These are phyloP conservation scores for Lepidostoma basale DNA, from an alignment of 1,140 invertebrate genomes.

Conservation along the genomic window DNA sequence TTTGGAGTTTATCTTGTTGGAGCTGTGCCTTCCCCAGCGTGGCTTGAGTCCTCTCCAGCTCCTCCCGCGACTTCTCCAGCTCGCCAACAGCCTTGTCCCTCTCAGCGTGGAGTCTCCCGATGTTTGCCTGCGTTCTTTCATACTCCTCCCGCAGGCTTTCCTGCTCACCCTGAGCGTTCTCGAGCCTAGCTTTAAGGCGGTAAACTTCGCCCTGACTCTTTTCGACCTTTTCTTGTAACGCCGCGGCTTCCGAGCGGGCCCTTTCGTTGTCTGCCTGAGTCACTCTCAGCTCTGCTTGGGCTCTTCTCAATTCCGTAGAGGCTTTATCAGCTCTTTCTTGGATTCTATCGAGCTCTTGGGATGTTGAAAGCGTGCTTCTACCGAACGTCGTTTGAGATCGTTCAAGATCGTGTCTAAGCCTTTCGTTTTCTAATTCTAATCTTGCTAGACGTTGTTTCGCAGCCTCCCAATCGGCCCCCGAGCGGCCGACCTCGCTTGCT, in stretches of 20 bases:
- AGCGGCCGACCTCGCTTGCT: slow-evolving; percentile 84
- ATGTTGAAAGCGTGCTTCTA: slow-evolving; percentile 73
- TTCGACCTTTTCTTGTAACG: slow-evolving; percentile 89
- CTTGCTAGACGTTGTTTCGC: slow-evolving; percentile 84
- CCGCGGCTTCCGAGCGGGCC: slow-evolving; percentile 78
- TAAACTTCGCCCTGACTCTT: slow-evolving; percentile 95
- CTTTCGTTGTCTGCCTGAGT: slow-evolving; percentile 88
- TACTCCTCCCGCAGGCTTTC: slow-evolving; percentile 91
- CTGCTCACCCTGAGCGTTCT: slow-evolving; percentile 93
- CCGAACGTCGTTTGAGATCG: slow-evolving; percentile 81
- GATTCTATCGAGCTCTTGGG: slow-evolving; percentile 80
- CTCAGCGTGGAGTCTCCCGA: slow-evolving; percentile 84
- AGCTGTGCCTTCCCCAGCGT: slow-evolving; percentile 88
- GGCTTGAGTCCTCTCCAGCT: slow-evolving; percentile 86
- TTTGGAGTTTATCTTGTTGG: slow-evolving; percentile 89
- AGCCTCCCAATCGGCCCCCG: slow-evolving; percentile 87
- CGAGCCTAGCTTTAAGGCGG: slow-evolving; percentile 88
- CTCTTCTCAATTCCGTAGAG: slow-evolving; percentile 81
- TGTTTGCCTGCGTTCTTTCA: slow-evolving; percentile 75
- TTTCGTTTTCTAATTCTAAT: slow-evolving; percentile 88
- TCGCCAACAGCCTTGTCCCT: slow-evolving; percentile 84
- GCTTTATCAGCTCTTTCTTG: slow-evolving; percentile 88
- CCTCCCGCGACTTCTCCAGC: slow-evolving; percentile 87
- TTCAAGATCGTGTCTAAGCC: slow-evolving; percentile 83
- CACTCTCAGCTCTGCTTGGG: slow-evolving; percentile 83